Base-by-base conservation (phyloP, 2,797 vertebrate genomes). In the Poeciliopsis turneri region DNA sequence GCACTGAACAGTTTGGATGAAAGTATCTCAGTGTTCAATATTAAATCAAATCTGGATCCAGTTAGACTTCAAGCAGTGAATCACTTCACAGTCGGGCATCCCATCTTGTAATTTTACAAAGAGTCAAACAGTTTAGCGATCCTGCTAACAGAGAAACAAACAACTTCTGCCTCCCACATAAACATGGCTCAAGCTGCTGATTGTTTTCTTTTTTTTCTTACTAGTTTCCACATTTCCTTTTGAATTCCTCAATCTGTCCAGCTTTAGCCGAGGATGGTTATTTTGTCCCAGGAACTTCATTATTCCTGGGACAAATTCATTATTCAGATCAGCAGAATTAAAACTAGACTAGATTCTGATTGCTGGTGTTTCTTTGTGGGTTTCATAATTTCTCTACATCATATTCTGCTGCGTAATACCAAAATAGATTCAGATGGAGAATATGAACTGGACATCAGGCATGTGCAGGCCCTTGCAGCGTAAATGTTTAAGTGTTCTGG, bases 401-500 rank as follows among this genome's bases (percentile, higher is more conserved):
- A 8, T 10, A 16, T 12, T 49, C n/a, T 45, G 57, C 80, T 30
- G 23, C 64, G 39, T 25, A 6, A 23, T 79, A 55, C 80, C 88
- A 53, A 82, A 86, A 82, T 78, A 64, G 46, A 55, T 64, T 57
- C 46, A 69, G 55, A 11, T 78, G 79, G 51, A 57, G 81, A 84
- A 55, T 51, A 1, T 18, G 36, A n/a, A 23, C 66, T 69, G 23
- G 72, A 57, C 81, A 78, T 86, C 82, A 85, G 76, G 85, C 72
- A 66, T 45, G 23, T 76, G 79, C 43, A 45, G 72, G 77, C 78
- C 79, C 2, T 1, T 61, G 55, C 5, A 0, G 64, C 45, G 71
- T 59, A 57, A 89, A 77, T 87, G 75, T 89, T 90, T 88, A 76
- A 82, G 70, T 80, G 43, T 79, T 82, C 85, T 91, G 80, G 41